Evolutionary conservation across 2,113 vertebrate species (phyloP).

Genomic region (Sander lucioperca): DNA sequence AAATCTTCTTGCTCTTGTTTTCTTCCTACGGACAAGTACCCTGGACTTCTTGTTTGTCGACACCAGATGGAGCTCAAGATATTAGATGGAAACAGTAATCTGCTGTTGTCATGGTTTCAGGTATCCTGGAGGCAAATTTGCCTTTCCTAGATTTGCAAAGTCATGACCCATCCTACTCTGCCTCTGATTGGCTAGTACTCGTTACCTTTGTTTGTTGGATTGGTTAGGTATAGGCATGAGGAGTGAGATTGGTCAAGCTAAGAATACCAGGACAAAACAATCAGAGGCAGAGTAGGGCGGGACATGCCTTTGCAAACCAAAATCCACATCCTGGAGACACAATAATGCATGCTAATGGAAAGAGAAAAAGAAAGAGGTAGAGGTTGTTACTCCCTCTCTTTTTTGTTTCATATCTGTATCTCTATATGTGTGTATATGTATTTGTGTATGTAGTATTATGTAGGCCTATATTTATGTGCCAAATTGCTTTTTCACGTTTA

Average conservation of each 20-base stretch:
- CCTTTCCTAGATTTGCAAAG: too few species aligned
- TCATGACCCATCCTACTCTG: too few species aligned
- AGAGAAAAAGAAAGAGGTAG: constrained; percentile 11
- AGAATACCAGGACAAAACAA: too few species aligned
- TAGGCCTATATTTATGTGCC: too few species aligned
- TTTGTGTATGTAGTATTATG: constrained; percentile 20
- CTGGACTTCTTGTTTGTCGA: constrained; percentile 16
- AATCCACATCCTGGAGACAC: constrained; percentile 49
- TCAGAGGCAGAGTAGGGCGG: too few species aligned
- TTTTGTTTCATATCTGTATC: not conserved
- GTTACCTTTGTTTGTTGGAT: too few species aligned
- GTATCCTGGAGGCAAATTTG: constrained; percentile 57
- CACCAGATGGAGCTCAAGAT: constrained; percentile 69
- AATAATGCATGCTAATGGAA: constrained; percentile 60
- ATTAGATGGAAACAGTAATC: constrained; percentile 19
- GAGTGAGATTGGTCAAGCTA: too few species aligned
- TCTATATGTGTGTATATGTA: constrained; percentile 50
- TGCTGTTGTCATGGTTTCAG: constrained; percentile 78
- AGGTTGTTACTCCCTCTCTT: constrained; percentile 11
- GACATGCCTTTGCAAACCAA: too few species aligned
- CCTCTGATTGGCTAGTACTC: too few species aligned
- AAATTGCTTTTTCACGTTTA: not conserved
- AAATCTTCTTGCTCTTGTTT: not conserved
- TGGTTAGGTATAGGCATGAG: too few species aligned
- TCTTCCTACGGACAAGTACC: not conserved